Evolutionary conservation across 2,113 vertebrate genomes (phyloP), one percentile per base, ranked within the genome.

Genomic region (Myanophis thanlyinensis): DNA sequence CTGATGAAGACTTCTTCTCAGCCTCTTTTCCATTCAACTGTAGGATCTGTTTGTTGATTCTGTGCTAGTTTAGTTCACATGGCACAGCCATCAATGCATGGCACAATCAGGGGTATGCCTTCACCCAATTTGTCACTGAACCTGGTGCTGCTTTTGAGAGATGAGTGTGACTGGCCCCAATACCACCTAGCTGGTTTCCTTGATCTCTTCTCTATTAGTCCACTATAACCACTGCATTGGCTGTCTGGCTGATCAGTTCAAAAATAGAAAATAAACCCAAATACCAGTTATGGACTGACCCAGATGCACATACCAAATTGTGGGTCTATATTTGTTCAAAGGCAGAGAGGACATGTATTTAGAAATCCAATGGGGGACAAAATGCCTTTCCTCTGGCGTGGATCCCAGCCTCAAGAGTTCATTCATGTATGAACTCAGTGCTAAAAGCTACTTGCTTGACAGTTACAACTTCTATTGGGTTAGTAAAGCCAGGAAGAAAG

Each of bases 361-460:
- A 80, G 22, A 80, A 80, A 80, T 80, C 73, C 73, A 80, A 22
- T 44, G 73, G 35, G 3, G 35, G 35, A 40, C 67, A 40, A 80
- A 73, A 44, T 18, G 5, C 23, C 44, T 87, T 47, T 93, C 44
- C 46, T 47, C 88, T 85, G 87, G 40, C 92, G 94, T 93, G 67
- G 90, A 92, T 35, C 13, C 46, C 10, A 9, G 6, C 9, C 18
- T 22, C 35, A 80, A 80, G 35, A 80, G 62, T 80, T 44, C 73
- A 44, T 44, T 80, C 35, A 44, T 80, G 73, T 40, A 22, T 80
- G 73, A 80, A 80, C 73, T 80, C 18, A 80, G 35, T 44, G 73
- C 73, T 80, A 80, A 80, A 80, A 80, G 73, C 73, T 80, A 80
- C 73, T 80, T 44, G 44, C 35, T 80, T 80, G 73, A 80, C 35